phyloP scores from a whole-genome alignment of 2,113 vertebrate species.

The Podarcis muralis region DNA sequence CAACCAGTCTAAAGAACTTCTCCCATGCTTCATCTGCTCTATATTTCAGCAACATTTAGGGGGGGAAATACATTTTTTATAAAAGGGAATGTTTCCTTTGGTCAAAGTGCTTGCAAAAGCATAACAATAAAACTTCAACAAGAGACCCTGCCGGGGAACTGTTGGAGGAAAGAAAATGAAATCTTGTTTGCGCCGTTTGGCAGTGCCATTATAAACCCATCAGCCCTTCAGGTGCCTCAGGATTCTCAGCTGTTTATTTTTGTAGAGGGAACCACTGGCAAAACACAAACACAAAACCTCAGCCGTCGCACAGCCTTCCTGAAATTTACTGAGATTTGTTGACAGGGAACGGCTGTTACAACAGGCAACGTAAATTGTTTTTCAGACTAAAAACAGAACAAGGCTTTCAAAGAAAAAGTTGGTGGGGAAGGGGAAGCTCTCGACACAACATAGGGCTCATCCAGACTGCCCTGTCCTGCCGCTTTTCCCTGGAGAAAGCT shows the following conservation, averaged over 20 bases:
- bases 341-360: not conserved
- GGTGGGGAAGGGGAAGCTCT: no score
- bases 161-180: not conserved
- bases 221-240: not conserved
- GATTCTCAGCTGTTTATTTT: not conserved
- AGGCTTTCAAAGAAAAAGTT: not conserved
- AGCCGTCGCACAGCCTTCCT: not conserved
- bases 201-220: not conserved
- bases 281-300: not conserved
- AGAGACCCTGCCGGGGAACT: not conserved
- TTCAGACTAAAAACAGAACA: not conserved
- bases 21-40: not conserved
- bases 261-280: not conserved
- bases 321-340: not conserved
- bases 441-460: no score
- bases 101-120: not conserved
- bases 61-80: not conserved
- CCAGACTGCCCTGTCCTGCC: no score
- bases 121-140: not conserved
- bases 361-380: not conserved
- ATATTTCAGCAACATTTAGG: not conserved
- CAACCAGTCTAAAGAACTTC: accelerated
- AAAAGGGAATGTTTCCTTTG: not conserved
- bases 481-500: no score
- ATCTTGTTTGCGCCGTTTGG: not conserved